These are phyloP conservation scores for Hirundo rustica DNA, from an alignment of 2,797 vertebrate species.

Conservation along the genomic window DNA sequence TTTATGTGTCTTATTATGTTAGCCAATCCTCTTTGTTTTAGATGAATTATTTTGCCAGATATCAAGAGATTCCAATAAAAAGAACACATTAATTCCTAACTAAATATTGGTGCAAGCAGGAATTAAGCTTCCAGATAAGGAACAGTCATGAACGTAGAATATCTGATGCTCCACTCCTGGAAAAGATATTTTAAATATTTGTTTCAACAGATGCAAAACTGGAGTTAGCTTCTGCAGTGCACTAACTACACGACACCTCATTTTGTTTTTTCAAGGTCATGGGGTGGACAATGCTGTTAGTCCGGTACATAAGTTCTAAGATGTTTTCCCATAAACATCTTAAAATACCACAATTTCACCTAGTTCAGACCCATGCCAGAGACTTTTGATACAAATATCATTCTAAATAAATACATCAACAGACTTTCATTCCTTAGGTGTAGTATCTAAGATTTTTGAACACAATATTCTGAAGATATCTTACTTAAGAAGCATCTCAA, in stretches of 20 bases:
- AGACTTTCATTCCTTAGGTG: neutral
- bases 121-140: neutral
- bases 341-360: neutral
- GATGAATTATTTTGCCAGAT: neutral
- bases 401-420: neutral
- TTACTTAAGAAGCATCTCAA: neutral
- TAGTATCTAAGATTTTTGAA: neutral
- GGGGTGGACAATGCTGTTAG: neutral
- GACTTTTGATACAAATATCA: neutral
- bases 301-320: neutral
- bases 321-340: neutral
- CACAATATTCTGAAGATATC: neutral
- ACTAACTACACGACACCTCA: neutral
- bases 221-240: neutral
- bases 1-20: neutral
- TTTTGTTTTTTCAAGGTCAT: neutral
- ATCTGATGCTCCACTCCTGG: neutral
- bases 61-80: neutral
- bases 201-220: neutral
- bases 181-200: neutral
- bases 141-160: neutral
- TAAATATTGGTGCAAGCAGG: neutral
- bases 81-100: neutral
- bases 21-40: neutral
- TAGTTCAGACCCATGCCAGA: neutral